Evolutionary conservation across 2,888 invertebrate genomes (phyloP).

Genomic region (Athrips mouffetella): DNA sequence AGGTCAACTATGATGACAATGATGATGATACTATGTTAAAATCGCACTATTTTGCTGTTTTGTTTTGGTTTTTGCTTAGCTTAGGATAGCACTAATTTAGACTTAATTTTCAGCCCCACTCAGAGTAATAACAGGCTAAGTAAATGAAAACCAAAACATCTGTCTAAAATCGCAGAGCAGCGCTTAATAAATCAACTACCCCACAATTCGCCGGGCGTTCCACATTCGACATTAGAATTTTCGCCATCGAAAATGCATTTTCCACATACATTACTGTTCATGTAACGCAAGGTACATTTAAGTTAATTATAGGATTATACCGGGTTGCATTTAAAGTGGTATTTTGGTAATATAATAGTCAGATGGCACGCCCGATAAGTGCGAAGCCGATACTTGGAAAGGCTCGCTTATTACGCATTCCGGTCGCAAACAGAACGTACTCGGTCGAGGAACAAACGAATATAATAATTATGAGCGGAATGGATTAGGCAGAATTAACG

Average conservation of each 20-base stretch:
- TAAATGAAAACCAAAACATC: constrained; percentile 31
- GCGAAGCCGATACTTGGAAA: constrained; percentile 70
- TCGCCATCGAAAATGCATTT: constrained; percentile 71
- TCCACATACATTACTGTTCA: constrained; percentile 59
- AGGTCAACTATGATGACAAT: no score
- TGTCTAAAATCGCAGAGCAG: constrained; percentile 37
- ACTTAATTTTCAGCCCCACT: constrained; percentile 4
- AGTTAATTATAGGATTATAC: constrained; percentile 74
- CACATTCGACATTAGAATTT: constrained; percentile 53
- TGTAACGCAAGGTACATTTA: constrained; percentile 66
- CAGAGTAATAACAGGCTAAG: constrained; percentile 11
- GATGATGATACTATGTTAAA: no score
- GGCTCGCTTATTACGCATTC: constrained; percentile 70
- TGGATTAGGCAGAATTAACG: constrained; percentile 65
- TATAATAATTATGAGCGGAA: constrained; percentile 71
- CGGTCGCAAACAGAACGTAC: constrained; percentile 60
- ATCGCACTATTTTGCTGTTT: no score
- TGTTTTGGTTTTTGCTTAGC: no score
- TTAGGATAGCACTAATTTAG: background rate
- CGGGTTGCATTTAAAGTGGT: constrained; percentile 71
- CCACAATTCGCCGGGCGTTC: constrained; percentile 61
- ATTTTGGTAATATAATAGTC: constrained; percentile 77
- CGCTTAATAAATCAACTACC: constrained; percentile 52
- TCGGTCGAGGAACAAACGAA: constrained; percentile 67
- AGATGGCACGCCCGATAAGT: constrained; percentile 75